Evolutionary conservation across 1,140 invertebrate species (phyloP).

Genomic region (Eriocheir sinensis): DNA sequence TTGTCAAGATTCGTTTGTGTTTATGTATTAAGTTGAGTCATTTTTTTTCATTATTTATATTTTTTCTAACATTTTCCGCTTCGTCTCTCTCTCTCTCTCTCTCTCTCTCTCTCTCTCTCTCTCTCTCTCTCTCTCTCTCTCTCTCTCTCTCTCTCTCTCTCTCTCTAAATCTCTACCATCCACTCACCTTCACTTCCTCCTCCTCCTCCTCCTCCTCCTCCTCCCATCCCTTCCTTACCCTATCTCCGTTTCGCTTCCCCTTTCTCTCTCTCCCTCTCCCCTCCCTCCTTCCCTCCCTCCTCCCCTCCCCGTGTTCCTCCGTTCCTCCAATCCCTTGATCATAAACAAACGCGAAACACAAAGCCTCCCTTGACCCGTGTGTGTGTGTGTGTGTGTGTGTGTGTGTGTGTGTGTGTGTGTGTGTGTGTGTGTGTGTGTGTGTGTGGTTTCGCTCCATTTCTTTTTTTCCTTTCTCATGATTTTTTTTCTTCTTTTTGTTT

Average conservation of each 20-base stretch:
- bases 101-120: neutral
- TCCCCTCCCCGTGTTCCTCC: neutral
- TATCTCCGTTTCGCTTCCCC: neutral
- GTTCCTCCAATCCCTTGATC: conserved; percentile 5
- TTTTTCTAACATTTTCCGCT: too few species aligned
- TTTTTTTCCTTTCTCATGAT: too few species aligned
- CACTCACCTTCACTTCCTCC: neutral
- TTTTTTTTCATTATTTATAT: too few species aligned
- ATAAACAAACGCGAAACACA: conserved; percentile 54
- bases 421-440: neutral
- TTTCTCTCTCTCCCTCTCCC: too few species aligned
- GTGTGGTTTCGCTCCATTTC: too few species aligned
- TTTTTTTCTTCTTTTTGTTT: too few species aligned
- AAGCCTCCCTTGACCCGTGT: conserved; percentile 34
- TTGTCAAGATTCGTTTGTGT: too few species aligned
- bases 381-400: conserved; percentile 9
- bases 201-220: neutral
- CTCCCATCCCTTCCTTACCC: neutral
- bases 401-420: conserved; percentile 4
- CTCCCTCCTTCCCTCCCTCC: neutral
- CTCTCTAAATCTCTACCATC: too few species aligned
- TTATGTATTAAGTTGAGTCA: too few species aligned
- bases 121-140: neutral
- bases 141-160: neutral
- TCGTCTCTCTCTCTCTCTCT: too few species aligned